Evolutionary conservation across 2,888 invertebrate species (phyloP).

Genomic region (Eilema depressum): DNA sequence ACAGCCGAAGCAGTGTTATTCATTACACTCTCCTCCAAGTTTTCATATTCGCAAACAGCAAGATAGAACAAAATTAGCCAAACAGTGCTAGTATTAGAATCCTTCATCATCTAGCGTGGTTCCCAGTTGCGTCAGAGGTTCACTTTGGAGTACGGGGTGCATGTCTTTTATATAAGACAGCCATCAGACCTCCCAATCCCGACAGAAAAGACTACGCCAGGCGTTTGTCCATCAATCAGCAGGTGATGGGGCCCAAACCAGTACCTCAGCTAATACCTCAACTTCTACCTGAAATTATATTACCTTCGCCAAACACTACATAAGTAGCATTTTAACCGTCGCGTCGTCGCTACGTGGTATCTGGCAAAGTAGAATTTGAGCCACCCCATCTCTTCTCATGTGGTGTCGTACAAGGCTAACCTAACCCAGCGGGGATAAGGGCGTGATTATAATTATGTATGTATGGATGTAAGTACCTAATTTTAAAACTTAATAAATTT

Average conservation of each 20-base stretch:
- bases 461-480: no score
- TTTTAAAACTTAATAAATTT: not conserved
- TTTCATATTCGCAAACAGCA: not conserved
- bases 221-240: not conserved
- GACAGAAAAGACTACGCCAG: not conserved
- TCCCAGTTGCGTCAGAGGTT: no score
- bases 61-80: no score
- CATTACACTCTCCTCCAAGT: not conserved
- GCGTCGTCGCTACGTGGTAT: no score
- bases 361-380: no score
- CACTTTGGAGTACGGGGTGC: not conserved
- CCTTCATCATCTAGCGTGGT: no score
- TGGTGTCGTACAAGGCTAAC: no score
- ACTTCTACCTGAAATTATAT: not conserved
- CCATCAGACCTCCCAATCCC: not conserved
- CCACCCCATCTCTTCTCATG: no score
- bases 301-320: no score
- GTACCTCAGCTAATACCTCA: not conserved
- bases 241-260: not conserved
- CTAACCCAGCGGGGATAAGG: no score
- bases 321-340: no score
- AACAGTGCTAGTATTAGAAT: not conserved
- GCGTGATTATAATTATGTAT: no score
- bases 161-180: not conserved
- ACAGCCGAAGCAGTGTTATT: not conserved